phyloP scores from a whole-genome alignment of 2,888 invertebrate species.

The Leptogaster cylindrica region DNA sequence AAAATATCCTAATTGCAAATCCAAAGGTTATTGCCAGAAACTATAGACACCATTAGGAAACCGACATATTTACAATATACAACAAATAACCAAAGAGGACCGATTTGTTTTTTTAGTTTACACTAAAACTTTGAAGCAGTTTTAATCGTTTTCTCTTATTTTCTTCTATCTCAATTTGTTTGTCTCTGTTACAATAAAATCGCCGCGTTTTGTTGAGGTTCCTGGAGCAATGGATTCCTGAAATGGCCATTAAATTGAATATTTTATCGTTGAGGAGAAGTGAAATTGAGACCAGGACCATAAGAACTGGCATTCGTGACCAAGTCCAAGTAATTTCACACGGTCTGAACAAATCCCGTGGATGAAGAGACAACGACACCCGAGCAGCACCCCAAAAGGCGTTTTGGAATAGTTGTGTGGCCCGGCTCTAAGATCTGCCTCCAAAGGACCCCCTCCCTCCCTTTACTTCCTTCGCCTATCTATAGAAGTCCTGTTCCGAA shows the following conservation, averaged over 20 bases:
- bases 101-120: too few relatives aligned
- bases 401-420: slow-evolving; percentile 3
- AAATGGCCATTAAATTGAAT: slow-evolving; percentile 59
- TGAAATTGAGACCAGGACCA: slow-evolving; percentile 46
- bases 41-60: background rate
- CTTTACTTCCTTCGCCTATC: background rate
- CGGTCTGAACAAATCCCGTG: slow-evolving; percentile 8
- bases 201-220: background rate
- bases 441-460: background rate
- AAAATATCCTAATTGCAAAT: slow-evolving; percentile 14
- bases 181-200: background rate
- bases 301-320: slow-evolving; percentile 6
- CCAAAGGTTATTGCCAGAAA: slow-evolving; percentile 18
- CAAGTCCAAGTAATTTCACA: slow-evolving; percentile 13
- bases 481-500: background rate
- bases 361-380: slow-evolving; percentile 20
- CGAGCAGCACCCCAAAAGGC: slow-evolving; percentile 18
- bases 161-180: slow-evolving; percentile 21
- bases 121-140: slow-evolving; percentile 1
- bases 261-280: slow-evolving; percentile 53
- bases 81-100: too few relatives aligned
- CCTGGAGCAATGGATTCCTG: slow-evolving; percentile 25
- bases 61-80: background rate
- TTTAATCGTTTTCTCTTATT: slow-evolving; percentile 30
- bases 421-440: slow-evolving; percentile 20